Evolutionary conservation across 2,888 invertebrate species (phyloP).

Genomic region (Scaptomyza cyrtandrae): DNA sequence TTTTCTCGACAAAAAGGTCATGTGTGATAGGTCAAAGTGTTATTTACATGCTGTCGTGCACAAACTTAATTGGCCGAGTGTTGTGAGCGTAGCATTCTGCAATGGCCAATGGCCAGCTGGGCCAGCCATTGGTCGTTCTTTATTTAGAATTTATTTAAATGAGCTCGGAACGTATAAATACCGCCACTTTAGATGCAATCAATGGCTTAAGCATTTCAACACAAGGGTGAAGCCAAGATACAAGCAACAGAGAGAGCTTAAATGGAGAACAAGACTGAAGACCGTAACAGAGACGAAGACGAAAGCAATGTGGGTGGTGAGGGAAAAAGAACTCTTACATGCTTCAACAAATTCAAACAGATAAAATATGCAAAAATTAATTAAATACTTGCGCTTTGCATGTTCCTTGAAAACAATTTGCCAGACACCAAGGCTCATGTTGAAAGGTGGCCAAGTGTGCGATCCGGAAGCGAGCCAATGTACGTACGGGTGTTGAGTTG

Average conservation of each 20-base stretch:
- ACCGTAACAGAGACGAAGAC: slow-evolving; percentile 7
- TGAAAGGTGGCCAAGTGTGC: slow-evolving; percentile 75
- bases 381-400: slow-evolving; percentile 82
- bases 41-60: slow-evolving; percentile 62
- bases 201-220: slow-evolving; percentile 80
- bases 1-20: slow-evolving; percentile 31
- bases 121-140: slow-evolving; percentile 56
- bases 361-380: slow-evolving; percentile 82
- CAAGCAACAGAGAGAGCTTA: slow-evolving; percentile 25
- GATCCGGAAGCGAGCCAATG: slow-evolving; percentile 57
- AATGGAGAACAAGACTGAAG: not conserved
- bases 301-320: not conserved
- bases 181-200: slow-evolving; percentile 78
- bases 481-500: slow-evolving; percentile 68
- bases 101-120: slow-evolving; percentile 30
- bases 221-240: slow-evolving; percentile 69
- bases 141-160: slow-evolving; percentile 78
- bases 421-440: slow-evolving; percentile 82
- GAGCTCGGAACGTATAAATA: slow-evolving; percentile 77
- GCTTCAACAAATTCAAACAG: slow-evolving; percentile 81
- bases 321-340: slow-evolving; percentile 62
- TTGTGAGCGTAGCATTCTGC: slow-evolving; percentile 32
- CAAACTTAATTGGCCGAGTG: slow-evolving; percentile 71
- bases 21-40: slow-evolving; percentile 61
- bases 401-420: slow-evolving; percentile 82